Base-by-base conservation (phyloP, 2,888 invertebrate genomes). In the Parnassius smintheus region DNA sequence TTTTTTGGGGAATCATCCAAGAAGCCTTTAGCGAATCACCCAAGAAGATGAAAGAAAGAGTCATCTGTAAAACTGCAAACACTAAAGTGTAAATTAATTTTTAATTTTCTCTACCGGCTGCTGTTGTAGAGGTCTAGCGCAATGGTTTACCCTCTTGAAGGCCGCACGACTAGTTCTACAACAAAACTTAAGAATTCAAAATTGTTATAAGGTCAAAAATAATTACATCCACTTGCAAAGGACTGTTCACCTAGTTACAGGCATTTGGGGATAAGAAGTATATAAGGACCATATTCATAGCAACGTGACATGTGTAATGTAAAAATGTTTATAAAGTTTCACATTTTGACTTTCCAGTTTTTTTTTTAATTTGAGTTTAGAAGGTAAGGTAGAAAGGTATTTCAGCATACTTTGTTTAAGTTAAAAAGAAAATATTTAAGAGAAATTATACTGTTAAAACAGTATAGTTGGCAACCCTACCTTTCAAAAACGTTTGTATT, bases 161-260 rank as follows among this genome's bases (percentile, higher is more conserved):
- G 75, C 70, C 72, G 69, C 61, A 56, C 69, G 81, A 84, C 85
- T 68, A 81, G 87, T 86, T 83, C 75, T 80, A 72, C 2, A 75
- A 78, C 72, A 70, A 70, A 71, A 70, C 67, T 68, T 65, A 64
- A 68, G 70, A 69, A 70, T 75, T 75, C 74, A 78, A 77, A 76
- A 80, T 74, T 73, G 75, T 75, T 79, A 77, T 81, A 75, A 75
- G 76, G 73, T 74, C 73, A 69, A 74, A 75, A 75, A 75, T 81
- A 80, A 80, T 80, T 75, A 74, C 74, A 69, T 67, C 75, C 75
- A 74, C 76, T 76, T 72, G 74, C 64, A 70, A 64, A 11, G 53
- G 10, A 41, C 35, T 4, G 41, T 7, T 10, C 52, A 52, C 12
- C n/a, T 53, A 9, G 11, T 25, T 25, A 25, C 25, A 18, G 25